phyloP scores from a whole-genome alignment of 2,113 vertebrate genomes.

The Cephalopholis sonnerati region DNA sequence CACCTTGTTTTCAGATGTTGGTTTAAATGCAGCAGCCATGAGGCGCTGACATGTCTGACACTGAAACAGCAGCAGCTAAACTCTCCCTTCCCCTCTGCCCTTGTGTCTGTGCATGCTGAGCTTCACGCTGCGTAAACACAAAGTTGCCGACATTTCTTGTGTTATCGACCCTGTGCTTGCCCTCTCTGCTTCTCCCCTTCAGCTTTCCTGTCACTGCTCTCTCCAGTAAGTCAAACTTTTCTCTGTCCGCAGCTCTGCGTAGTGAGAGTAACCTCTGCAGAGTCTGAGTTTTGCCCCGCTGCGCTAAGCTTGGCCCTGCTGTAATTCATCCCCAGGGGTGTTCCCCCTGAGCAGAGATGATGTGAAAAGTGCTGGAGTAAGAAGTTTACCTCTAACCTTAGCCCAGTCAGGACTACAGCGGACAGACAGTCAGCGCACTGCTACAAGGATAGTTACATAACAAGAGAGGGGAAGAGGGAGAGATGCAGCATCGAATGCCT shows the following conservation, averaged over 20 bases:
- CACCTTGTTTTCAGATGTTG: not conserved
- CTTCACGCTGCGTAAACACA: not conserved
- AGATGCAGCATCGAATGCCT: not conserved
- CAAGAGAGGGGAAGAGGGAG: not conserved
- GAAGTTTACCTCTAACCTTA: slow-evolving; percentile 46
- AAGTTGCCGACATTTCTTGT: not conserved
- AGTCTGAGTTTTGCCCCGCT: slow-evolving; percentile 34
- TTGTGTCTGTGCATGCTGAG: not conserved
- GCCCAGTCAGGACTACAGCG: slow-evolving; percentile 9
- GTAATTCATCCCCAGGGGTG: slow-evolving; percentile 54
- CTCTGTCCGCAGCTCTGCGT: slow-evolving; percentile 5
- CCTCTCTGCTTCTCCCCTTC: not conserved
- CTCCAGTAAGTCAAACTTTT: slow-evolving; percentile 19
- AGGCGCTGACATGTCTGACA: not conserved
- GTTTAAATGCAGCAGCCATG: not conserved
- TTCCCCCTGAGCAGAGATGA: slow-evolving; percentile 58
- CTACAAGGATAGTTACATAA: slow-evolving; percentile 48
- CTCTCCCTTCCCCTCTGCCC: not conserved
- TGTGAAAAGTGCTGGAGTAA: slow-evolving; percentile 66
- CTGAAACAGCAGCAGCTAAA: not conserved
- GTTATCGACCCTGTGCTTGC: not conserved
- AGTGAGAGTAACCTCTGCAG: slow-evolving; percentile 30
- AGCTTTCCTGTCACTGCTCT: slow-evolving; percentile 15
- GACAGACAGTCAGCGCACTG: not conserved
- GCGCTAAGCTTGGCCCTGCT: slow-evolving; percentile 40